Evolutionary conservation across 2,888 invertebrate genomes (phyloP), one percentile per base, ranked within the genome.

Genomic region (Sesamia inferens): DNA sequence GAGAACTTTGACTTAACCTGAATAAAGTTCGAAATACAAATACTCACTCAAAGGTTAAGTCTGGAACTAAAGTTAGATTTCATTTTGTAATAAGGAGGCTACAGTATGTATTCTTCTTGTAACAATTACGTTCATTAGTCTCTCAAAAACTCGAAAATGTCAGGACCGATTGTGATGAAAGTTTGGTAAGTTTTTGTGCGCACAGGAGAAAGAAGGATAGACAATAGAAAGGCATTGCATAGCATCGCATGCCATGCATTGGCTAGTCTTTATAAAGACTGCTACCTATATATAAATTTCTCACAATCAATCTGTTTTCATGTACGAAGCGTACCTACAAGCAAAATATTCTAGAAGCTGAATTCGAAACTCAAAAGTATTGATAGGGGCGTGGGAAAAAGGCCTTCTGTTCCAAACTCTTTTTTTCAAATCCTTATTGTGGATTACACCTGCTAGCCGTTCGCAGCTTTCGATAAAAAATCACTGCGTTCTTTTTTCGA

Each of bases 401-500:
- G 92, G 95, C 95, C 96, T 95, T 91, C 96, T 95, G 95, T 94
- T 94, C 93, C 90, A 90, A 92, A 90, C 92, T 93, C 93, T 93
- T 95, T 95, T 84, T 94, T 95, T 94, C 93, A 94, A 95, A 95
- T 93, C 92, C 92, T 93, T 92, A 93, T 95, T 94, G 95, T 94
- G 91, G 92, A 94, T 92, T 96, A 95, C 96, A 96, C 96, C 96
- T 96, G 96, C 95, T 94, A 92, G 92, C 92, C 93, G 93, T 94
- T 93, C 94, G 95, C 95, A 95, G 95, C 96, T 95, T 96, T 95
- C 93, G 92, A 93, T 94, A 92, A 90, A 93, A 95, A 95, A 93
- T 93, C 94, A 91, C 90, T 90, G 92, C 91, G 92, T 90, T 93
- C 93, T 92, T 94, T 95, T 94, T 94, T 93, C 82, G 88, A 90